Evolutionary conservation across 92 coral and sea anemone species (phyloP).

Genomic region (Anthopleura xanthogrammica): DNA sequence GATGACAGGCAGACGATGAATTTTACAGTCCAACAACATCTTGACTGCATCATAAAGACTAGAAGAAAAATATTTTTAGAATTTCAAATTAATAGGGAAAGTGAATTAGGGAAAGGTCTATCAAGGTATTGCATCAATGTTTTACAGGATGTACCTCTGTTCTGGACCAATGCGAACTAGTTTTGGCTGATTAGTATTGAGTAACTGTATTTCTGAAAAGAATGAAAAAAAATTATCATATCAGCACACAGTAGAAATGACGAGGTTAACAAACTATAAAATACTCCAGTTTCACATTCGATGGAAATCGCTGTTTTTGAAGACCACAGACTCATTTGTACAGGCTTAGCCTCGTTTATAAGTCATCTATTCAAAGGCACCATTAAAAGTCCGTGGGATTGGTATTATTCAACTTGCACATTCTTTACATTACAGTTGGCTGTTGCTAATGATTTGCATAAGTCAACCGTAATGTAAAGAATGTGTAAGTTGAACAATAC

Average conservation of each 20-base stretch:
- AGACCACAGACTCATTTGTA: no score
- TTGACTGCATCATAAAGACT: slow-evolving; percentile 91
- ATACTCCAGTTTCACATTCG: no score
- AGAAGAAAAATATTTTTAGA: background rate
- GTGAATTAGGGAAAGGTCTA: no score
- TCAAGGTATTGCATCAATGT: background rate
- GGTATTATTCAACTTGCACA: no score
- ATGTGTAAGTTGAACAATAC: no score
- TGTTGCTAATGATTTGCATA: no score
- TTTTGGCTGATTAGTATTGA: slow-evolving; percentile 59
- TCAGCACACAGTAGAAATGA: background rate
- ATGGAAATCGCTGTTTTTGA: no score
- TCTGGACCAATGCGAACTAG: slow-evolving; percentile 81
- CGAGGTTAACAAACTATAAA: background rate
- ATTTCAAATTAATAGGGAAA: background rate
- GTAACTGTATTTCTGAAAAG: slow-evolving; percentile 61
- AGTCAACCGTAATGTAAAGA: no score
- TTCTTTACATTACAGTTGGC: no score
- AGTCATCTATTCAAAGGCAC: no score
- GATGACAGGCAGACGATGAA: slow-evolving; percentile 95
- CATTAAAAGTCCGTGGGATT: no score
- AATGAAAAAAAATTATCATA: background rate
- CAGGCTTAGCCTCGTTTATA: no score
- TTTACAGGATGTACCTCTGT: slow-evolving; percentile 66
- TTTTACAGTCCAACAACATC: slow-evolving; percentile 78